Percentiles rank a stretch among this genome's conserved stretches.
Conservation (phyloP, 2,888 invertebrate genomes). For the Macaria notata region DNA sequence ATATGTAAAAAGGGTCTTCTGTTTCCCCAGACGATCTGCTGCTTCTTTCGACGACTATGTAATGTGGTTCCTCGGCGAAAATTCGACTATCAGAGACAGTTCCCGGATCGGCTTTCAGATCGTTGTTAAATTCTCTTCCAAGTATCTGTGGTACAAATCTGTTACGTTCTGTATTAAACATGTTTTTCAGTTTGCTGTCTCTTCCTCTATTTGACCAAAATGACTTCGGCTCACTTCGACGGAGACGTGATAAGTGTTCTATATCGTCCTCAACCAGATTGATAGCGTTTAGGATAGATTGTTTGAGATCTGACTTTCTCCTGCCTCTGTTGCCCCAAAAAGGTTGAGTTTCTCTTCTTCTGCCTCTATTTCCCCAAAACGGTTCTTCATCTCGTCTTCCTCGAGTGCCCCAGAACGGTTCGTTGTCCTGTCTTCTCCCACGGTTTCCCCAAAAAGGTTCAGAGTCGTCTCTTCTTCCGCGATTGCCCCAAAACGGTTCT, state of each 20-base stretch:
- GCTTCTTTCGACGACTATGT: slow-evolving; percentile 73
- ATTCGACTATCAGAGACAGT: slow-evolving; percentile 66
- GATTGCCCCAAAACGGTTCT: slow-evolving; percentile 75
- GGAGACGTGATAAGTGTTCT: slow-evolving; percentile 50
- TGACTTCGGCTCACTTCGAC: slow-evolving; percentile 40
- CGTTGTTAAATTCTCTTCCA: slow-evolving; percentile 23
- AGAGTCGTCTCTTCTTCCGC: slow-evolving; percentile 57
- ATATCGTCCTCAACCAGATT: slow-evolving; percentile 54
- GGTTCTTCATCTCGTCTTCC: slow-evolving; percentile 53
- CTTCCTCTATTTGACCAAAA: slow-evolving; percentile 58
- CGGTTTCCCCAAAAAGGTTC: slow-evolving; percentile 59
- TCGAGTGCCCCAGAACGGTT: slow-evolving; percentile 34
- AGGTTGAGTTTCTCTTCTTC: slow-evolving; percentile 45
- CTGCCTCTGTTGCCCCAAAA: slow-evolving; percentile 53
- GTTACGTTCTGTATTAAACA: slow-evolving; percentile 45
- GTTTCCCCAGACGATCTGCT: slow-evolving; percentile 64
- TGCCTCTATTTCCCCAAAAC: slow-evolving; percentile 54
- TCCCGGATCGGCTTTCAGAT: slow-evolving; percentile 46
- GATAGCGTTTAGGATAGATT: slow-evolving; percentile 52
- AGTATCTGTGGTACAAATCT: slow-evolving; percentile 26
- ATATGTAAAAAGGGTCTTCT: slow-evolving; percentile 67
- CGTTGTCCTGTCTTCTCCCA: slow-evolving; percentile 45
- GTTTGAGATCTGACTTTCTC: slow-evolving; percentile 49
- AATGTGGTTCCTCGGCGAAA: slow-evolving; percentile 80
- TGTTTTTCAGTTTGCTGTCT: slow-evolving; percentile 50